Evolutionary conservation across 2,888 invertebrate species (phyloP).

Genomic region (Andrena bucephala): DNA sequence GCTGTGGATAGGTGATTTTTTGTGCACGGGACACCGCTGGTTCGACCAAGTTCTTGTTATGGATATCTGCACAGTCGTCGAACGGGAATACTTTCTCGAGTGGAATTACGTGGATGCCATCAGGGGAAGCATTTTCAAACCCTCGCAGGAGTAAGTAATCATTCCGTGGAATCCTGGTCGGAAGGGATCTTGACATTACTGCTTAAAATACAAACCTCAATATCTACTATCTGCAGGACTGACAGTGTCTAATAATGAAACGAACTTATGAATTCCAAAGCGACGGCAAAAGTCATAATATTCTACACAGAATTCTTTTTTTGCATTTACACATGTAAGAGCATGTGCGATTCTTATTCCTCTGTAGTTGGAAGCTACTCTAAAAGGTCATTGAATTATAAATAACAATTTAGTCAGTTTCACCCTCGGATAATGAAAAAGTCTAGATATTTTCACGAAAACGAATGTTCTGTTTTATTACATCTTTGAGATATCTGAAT

Average conservation of each 20-base stretch:
- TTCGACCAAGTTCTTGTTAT: conserved; percentile 54
- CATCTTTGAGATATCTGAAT: no score
- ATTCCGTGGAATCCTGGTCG: not conserved
- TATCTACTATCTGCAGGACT: no score
- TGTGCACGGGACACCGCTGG: conserved; percentile 11
- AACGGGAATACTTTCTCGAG: conserved; percentile 55
- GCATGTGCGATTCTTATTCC: not conserved
- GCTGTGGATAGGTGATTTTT: conserved; percentile 16
- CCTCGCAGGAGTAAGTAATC: conserved; percentile 66
- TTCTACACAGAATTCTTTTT: no score
- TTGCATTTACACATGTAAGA: no score
- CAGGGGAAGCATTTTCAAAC: conserved; percentile 60
- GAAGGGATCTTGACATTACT: not conserved
- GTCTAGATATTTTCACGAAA: not conserved
- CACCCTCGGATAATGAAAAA: not conserved
- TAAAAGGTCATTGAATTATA: not conserved
- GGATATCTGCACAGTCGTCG: conserved; percentile 52
- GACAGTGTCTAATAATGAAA: no score
- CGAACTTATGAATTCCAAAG: no score
- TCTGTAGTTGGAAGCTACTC: not conserved
- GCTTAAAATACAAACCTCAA: not conserved
- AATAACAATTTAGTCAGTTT: not conserved
- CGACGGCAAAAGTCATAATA: no score
- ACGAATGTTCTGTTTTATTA: not conserved
- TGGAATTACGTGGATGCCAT: conserved; percentile 56